Percentiles rank a stretch among this genome's conserved stretches.
Evolutionary conservation across 2,888 invertebrate species (phyloP).

Genomic region (Hetaerina titia): DNA sequence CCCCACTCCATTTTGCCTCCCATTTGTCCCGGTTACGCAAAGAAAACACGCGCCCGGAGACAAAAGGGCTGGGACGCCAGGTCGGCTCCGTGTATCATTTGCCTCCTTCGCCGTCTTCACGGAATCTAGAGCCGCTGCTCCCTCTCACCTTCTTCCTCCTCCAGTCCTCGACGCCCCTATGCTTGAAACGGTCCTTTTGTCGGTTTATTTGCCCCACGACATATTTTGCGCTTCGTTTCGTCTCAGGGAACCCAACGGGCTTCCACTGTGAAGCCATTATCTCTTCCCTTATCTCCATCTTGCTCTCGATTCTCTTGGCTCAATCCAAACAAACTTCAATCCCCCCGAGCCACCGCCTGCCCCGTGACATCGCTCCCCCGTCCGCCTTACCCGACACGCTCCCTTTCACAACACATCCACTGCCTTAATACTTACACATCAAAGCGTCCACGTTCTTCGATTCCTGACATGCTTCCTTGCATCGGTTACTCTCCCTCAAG

Average conservation of each 20-base stretch:
- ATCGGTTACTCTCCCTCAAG: background rate
- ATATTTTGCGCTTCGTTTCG: slow-evolving; percentile 41
- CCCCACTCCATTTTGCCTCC: background rate
- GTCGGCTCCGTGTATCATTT: slow-evolving; percentile 19
- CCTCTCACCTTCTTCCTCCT: background rate
- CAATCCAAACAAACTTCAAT: too few relatives aligned
- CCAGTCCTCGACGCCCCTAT: background rate
- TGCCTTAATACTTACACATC: slow-evolving; percentile 31
- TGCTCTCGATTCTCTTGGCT: background rate
- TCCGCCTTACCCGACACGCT: background rate
- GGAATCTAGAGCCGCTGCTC: background rate
- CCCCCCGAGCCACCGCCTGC: background rate
- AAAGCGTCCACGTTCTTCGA: background rate
- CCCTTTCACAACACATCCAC: background rate
- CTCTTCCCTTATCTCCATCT: background rate
- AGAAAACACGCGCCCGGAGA: slow-evolving; percentile 17
- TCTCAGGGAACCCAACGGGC: background rate
- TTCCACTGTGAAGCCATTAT: background rate
- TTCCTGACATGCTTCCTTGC: background rate
- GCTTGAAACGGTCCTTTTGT: background rate
- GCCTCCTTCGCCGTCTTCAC: background rate
- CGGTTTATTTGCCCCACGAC: background rate
- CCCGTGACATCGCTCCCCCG: background rate
- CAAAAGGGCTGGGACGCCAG: background rate
- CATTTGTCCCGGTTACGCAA: slow-evolving; percentile 23